These are phyloP conservation scores for Glaucomys volans DNA, from an alignment of 2,113 vertebrate species.

Conservation along the genomic window DNA sequence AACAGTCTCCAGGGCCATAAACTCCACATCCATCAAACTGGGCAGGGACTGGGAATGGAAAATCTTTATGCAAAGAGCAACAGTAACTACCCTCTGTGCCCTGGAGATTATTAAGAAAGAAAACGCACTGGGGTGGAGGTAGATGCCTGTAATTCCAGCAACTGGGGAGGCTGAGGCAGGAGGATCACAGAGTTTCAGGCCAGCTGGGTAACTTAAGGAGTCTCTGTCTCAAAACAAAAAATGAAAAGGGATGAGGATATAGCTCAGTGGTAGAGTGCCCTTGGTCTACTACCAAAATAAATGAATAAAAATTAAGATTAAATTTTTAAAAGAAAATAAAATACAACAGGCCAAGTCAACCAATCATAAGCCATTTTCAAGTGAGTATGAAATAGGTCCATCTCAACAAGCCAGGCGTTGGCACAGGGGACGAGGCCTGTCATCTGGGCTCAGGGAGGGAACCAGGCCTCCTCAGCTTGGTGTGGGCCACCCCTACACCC, in stretches of 20 bases:
- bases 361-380: neutral
- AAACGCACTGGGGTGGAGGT: neutral
- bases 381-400: neutral
- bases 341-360: neutral
- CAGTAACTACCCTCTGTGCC: neutral
- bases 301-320: no score
- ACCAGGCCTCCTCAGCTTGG: neutral
- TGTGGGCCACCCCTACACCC: neutral
- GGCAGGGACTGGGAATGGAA: conserved; percentile 1
- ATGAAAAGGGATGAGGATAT: no score
- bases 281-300: no score
- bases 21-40: conserved; percentile 28
- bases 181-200: neutral
- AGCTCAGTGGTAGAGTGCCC: no score
- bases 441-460: neutral
- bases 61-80: conserved; percentile 15
- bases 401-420: neutral
- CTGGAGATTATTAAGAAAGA: neutral
- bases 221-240: neutral
- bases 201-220: neutral
- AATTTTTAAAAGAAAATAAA: no score
- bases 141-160: neutral
- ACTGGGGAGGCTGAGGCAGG: neutral
- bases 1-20: conserved; percentile 12
- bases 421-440: no score